Conservation (phyloP, 35 echinoderm and acorn worm species). For the Nesometra sesokonis region DNA sequence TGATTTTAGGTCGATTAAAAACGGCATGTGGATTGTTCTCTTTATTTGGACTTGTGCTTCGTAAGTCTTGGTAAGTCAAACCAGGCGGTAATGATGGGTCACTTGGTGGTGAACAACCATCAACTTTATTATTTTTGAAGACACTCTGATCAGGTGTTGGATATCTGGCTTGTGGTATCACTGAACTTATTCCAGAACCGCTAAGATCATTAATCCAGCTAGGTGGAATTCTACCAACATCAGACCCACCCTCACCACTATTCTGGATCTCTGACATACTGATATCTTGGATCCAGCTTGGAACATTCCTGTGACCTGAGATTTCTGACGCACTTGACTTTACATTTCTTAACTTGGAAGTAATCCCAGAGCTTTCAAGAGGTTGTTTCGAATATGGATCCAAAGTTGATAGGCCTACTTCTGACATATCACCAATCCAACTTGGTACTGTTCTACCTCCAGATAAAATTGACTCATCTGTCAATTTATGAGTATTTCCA, state of each 20-base stretch:
- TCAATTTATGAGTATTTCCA: no score
- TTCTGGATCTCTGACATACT: constrained; percentile 13
- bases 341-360: neutral
- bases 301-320: constrained; percentile 2
- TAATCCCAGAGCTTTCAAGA: neutral
- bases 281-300: constrained; percentile 46
- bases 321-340: neutral
- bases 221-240: constrained; percentile 13
- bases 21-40: neutral
- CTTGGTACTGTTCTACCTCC: constrained; percentile 28
- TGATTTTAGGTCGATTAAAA: neutral
- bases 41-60: neutral
- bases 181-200: neutral
- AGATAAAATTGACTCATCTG: neutral
- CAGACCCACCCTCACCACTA: neutral
- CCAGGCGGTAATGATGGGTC: neutral
- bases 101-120: neutral
- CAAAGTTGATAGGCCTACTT: neutral
- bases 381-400: neutral
- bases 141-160: neutral
- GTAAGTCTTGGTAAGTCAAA: neutral
- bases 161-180: neutral
- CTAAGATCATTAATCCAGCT: constrained; percentile 43
- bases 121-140: neutral
- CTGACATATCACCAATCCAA: constrained; percentile 37